Percentiles rank a stretch among this genome's conserved stretches.
Evolutionary conservation across 2,888 invertebrate species (phyloP).

Genomic region (Urechis unicinctus): DNA sequence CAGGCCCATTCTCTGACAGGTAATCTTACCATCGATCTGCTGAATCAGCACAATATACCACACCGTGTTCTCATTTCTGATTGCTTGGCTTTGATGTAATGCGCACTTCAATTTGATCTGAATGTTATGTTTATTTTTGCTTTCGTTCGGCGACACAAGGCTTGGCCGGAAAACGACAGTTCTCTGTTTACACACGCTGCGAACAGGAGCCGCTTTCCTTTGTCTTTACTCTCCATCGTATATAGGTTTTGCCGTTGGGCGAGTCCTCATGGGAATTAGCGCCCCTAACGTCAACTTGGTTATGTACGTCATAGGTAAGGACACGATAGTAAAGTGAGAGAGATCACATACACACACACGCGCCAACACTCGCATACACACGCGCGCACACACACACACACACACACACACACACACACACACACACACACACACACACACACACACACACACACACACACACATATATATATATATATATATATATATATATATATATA

Average conservation of each 20-base stretch:
- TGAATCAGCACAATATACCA: slow-evolving; percentile 4
- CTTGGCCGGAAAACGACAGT: slow-evolving; percentile 16
- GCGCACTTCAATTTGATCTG: no score
- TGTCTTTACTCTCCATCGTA: slow-evolving; percentile 12
- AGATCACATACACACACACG: no score
- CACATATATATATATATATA: no score
- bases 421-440: no score
- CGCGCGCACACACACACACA: no score
- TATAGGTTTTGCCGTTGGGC: slow-evolving; percentile 5
- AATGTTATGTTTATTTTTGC: no score
- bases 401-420: no score
- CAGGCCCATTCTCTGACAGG: slow-evolving; percentile 15
- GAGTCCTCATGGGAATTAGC: slow-evolving; percentile 16
- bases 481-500: no score
- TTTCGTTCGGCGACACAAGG: slow-evolving; percentile 11
- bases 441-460: no score
- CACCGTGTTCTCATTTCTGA: slow-evolving; percentile 12
- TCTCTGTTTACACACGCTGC: slow-evolving; percentile 4
- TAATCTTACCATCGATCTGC: slow-evolving; percentile 4
- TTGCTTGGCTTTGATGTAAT: slow-evolving; percentile 7
- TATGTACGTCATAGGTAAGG: slow-evolving; percentile 15
- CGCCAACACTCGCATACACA: no score
- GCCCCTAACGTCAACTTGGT: slow-evolving; percentile 9
- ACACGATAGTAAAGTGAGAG: no score
- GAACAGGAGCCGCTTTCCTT: slow-evolving; percentile 8